These are phyloP conservation scores for Onychomys torridus DNA, from an alignment of 2,797 vertebrate species.

Conservation along the genomic window DNA sequence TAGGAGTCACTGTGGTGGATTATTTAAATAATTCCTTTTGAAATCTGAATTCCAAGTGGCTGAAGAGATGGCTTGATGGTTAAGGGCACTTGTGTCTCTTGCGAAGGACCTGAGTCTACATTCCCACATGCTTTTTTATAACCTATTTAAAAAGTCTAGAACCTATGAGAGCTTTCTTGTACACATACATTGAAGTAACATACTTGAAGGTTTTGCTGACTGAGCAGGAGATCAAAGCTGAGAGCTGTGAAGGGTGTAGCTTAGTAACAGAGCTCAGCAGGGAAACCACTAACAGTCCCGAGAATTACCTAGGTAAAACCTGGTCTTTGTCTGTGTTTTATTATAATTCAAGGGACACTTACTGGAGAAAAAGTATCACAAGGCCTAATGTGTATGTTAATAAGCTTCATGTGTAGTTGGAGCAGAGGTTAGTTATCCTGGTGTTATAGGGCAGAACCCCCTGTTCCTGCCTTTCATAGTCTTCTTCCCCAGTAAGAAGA, in stretches of 20 bases:
- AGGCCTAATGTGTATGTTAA: conserved; percentile 14
- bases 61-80: background rate
- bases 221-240: conserved; percentile 52
- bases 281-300: background rate
- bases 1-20: conserved; percentile 62
- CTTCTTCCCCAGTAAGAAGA: conserved; percentile 1
- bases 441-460: conserved; percentile 37
- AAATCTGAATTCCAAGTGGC: conserved; percentile 23
- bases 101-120: background rate
- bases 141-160: background rate
- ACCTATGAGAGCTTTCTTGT: conserved; percentile 42
- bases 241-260: background rate
- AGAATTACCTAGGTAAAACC: conserved; percentile 3
- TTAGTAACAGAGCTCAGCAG: background rate
- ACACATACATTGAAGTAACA: background rate
- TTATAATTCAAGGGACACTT: conserved; percentile 46
- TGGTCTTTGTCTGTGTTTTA: conserved; percentile 32
- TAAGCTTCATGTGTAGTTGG: conserved; percentile 23
- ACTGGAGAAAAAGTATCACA: conserved; percentile 51
- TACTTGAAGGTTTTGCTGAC: conserved; percentile 51
- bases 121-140: background rate
- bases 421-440: conserved; percentile 53
- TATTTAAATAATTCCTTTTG: conserved; percentile 55
- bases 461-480: conserved; percentile 50
- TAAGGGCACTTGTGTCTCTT: background rate